Conservation (phyloP, 2,888 invertebrate species). For the Adelphocoris suturalis region DNA sequence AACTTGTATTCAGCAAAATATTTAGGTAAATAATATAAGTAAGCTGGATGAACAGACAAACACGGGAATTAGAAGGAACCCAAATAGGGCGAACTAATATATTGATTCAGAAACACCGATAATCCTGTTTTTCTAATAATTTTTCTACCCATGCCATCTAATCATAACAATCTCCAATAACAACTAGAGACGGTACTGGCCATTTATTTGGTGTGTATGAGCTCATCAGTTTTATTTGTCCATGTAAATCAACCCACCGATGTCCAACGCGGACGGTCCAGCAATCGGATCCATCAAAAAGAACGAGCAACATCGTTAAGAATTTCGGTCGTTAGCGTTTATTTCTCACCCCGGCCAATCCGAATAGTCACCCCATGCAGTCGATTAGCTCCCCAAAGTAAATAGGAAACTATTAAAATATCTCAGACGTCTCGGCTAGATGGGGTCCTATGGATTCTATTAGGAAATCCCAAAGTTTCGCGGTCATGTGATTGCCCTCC, state of each 20-base stretch:
- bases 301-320: constrained; percentile 29
- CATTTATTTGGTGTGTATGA: background rate
- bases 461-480: constrained; percentile 7
- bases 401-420: constrained; percentile 46
- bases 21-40: too few relatives aligned
- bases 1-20: too few relatives aligned
- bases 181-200: too few relatives aligned
- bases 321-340: constrained; percentile 37
- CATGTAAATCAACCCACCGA: background rate
- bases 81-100: too few relatives aligned
- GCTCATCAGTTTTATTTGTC: background rate
- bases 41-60: too few relatives aligned
- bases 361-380: constrained; percentile 1
- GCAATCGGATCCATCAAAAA: background rate
- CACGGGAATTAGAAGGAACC: too few relatives aligned
- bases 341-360: background rate
- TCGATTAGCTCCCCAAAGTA: constrained; percentile 27
- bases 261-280: background rate
- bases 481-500: constrained; percentile 6
- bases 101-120: too few relatives aligned
- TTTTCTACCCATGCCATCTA: too few relatives aligned
- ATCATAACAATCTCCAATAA: too few relatives aligned
- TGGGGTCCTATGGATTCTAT: constrained; percentile 10
- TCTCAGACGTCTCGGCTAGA: background rate
- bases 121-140: too few relatives aligned